Conservation (phyloP, 2,888 invertebrate genomes). For the Miltochrista miniata region DNA sequence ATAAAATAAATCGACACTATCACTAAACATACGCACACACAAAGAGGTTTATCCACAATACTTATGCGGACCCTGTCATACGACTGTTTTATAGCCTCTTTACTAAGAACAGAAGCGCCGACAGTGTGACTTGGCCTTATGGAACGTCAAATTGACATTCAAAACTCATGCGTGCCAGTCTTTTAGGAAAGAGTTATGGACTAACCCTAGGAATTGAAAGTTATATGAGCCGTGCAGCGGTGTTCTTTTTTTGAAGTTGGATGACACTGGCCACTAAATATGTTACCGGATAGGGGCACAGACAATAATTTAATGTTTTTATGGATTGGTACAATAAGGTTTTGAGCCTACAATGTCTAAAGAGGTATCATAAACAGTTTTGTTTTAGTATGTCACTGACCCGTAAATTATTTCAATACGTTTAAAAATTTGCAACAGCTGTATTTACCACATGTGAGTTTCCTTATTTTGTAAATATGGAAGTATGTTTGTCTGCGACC, state of each 20-base stretch:
- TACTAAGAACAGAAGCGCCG: conserved; percentile 34
- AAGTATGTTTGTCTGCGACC: background rate
- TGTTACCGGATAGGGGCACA: conserved; percentile 14
- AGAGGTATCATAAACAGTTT: background rate
- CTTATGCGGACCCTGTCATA: conserved; percentile 26
- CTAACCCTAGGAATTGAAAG: conserved; percentile 23
- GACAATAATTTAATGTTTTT: background rate
- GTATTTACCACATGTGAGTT: conserved; percentile 1
- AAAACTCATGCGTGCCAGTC: conserved; percentile 53
- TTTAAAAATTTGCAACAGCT: background rate
- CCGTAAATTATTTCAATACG: background rate
- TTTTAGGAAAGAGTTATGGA: conserved; percentile 37
- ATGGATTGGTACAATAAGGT: background rate
- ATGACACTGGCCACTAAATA: conserved; percentile 17
- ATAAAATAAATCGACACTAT: conserved; percentile 18
- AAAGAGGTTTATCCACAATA: conserved; percentile 19
- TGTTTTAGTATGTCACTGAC: background rate
- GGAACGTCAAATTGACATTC: conserved; percentile 56
- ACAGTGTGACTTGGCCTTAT: conserved; percentile 43
- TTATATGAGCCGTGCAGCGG: conserved; percentile 17
- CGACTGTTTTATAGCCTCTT: conserved; percentile 32
- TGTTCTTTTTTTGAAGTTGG: conserved; percentile 11
- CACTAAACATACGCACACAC: conserved; percentile 10
- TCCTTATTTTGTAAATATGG: conserved; percentile 5
- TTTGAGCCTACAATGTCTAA: background rate